A percentile compares a stretch with the other conserved stretches of the same genome.
Evolutionary conservation across 2,797 vertebrate species (phyloP).

Genomic region (Malacoraja senta): DNA sequence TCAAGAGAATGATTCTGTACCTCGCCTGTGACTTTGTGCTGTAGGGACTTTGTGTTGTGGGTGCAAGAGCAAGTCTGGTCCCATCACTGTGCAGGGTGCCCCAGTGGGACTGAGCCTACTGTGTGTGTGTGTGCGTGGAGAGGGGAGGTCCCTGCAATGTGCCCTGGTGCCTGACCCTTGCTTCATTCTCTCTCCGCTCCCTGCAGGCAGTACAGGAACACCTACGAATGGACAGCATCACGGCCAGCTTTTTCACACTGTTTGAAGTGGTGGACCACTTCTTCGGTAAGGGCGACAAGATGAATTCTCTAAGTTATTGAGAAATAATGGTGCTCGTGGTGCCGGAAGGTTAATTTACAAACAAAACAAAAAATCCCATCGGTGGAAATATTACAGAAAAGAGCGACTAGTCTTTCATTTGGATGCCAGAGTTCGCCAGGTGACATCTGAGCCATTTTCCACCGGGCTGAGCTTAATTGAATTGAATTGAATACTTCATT

Average conservation of each 20-base stretch:
- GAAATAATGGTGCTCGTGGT: background rate
- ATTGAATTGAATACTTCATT: no score
- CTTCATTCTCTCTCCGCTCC: background rate
- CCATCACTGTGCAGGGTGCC: no score
- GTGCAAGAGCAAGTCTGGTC: no score
- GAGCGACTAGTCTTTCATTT: background rate
- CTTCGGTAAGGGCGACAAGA: constrained; percentile 71
- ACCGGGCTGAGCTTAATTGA: background rate
- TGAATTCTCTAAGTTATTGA: background rate
- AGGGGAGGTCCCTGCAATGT: background rate
- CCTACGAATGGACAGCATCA: constrained; percentile 87
- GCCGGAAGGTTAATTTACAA: background rate
- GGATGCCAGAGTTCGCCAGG: background rate
- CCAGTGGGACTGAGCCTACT: no score
- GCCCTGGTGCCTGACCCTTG: background rate
- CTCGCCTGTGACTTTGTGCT: background rate
- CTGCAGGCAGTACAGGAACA: constrained; percentile 80
- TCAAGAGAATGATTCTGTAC: background rate
- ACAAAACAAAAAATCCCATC: no score
- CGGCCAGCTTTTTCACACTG: constrained; percentile 91
- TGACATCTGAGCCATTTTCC: background rate
- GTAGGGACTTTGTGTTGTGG: no score
- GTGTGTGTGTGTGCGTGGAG: no score
- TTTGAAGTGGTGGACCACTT: constrained; percentile 98
- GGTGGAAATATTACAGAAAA: background rate